Conservation (phyloP, 2,113 vertebrate genomes). For the Scatophagus argus region DNA sequence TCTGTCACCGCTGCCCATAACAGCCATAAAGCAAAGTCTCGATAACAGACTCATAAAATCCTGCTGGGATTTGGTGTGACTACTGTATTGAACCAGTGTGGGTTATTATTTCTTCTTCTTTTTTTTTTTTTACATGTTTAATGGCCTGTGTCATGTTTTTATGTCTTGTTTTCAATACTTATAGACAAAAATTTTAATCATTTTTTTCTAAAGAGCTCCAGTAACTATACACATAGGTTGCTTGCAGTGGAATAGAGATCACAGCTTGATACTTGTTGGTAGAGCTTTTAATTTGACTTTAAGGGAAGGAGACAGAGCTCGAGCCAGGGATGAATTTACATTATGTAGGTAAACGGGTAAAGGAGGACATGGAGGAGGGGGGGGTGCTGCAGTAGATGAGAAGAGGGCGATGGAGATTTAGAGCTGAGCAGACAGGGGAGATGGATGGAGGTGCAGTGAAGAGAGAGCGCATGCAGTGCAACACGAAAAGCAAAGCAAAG, state of each 20-base stretch:
- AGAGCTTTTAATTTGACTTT: slow-evolving; percentile 47
- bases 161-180: slow-evolving; percentile 31
- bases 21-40: slow-evolving; percentile 44
- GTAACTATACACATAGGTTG: neutral
- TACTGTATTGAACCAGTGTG: slow-evolving; percentile 24
- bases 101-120: too few relatives aligned
- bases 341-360: slow-evolving; percentile 63
- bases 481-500: slow-evolving; percentile 24
- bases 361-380: slow-evolving; percentile 23
- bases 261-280: slow-evolving; percentile 20
- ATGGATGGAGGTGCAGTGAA: slow-evolving; percentile 36
- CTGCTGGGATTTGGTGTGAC: slow-evolving; percentile 10
- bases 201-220: slow-evolving; percentile 9
- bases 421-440: slow-evolving; percentile 25
- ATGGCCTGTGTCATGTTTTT: slow-evolving; percentile 26
- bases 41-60: slow-evolving; percentile 42
- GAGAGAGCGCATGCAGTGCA: slow-evolving; percentile 24
- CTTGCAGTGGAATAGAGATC: slow-evolving; percentile 29
- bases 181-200: slow-evolving; percentile 25
- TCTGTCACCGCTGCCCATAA: slow-evolving; percentile 28
- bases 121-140: slow-evolving; percentile 20
- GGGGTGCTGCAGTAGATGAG: neutral
- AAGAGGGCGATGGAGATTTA: slow-evolving; percentile 29
- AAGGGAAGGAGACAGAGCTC: slow-evolving; percentile 23
- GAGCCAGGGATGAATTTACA: slow-evolving; percentile 43